Conservation (phyloP, 2,888 invertebrate species). For the Incurvaria masculella region DNA sequence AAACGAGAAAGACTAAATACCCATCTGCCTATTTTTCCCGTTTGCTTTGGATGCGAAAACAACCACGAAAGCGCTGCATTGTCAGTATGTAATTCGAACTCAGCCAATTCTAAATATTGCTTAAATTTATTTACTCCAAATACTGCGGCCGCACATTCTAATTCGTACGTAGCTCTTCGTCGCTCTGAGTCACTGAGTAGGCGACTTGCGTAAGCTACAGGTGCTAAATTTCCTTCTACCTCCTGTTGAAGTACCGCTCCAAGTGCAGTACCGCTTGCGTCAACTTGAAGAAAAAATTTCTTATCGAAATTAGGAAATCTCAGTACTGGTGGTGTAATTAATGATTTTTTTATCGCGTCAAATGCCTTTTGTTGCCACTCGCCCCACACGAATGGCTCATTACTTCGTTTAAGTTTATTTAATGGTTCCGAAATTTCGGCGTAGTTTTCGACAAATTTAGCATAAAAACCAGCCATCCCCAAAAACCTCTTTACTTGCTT, state of each 20-base stretch:
- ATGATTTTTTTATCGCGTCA: neutral
- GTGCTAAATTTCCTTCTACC: constrained; percentile 6
- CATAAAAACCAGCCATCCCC: constrained; percentile 8
- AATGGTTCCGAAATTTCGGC: constrained; percentile 6
- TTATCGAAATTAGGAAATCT: constrained; percentile 7
- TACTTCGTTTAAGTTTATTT: neutral
- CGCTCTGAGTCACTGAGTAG: constrained; percentile 3
- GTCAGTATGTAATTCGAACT: constrained; percentile 6
- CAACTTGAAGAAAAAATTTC: constrained; percentile 5
- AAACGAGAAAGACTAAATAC: neutral
- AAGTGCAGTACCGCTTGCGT: constrained; percentile 4
- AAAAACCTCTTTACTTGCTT: constrained; percentile 9
- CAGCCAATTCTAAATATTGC: constrained; percentile 4
- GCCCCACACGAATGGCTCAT: neutral
- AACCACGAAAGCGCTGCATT: constrained; percentile 8
- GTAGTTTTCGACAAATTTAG: constrained; percentile 7
- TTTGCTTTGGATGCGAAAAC: constrained; percentile 5
- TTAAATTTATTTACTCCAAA: constrained; percentile 8
- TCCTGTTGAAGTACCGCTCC: constrained; percentile 7
- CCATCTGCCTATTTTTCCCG: neutral
- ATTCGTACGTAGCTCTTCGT: constrained; percentile 3
- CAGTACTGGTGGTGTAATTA: constrained; percentile 6
- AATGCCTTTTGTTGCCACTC: neutral
- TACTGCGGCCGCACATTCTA: constrained; percentile 7
- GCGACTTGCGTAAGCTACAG: constrained; percentile 7